Evolutionary conservation across 2,113 vertebrate genomes (phyloP).

Genomic region (Struthidea cinerea): DNA sequence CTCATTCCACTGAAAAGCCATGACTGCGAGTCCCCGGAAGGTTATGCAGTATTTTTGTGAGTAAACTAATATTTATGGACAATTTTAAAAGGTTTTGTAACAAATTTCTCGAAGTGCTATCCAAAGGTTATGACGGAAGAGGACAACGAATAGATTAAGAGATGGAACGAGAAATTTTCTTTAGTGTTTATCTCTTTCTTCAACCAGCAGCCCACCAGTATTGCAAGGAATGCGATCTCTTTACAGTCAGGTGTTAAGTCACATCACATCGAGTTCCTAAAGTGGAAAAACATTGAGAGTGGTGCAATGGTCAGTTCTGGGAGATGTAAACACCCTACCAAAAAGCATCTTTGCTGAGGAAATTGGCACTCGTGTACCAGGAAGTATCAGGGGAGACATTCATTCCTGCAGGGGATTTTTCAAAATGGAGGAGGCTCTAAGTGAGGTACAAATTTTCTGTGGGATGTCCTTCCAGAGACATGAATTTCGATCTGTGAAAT

Average conservation of each 20-base stretch:
- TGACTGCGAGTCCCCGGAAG: background rate
- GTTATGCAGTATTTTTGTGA: background rate
- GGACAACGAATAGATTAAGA: background rate
- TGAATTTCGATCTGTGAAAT: background rate
- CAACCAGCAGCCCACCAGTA: background rate
- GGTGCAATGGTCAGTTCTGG: background rate
- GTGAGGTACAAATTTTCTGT: background rate
- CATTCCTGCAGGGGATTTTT: background rate
- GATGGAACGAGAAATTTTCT: background rate
- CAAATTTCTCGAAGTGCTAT: background rate
- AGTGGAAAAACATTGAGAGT: background rate
- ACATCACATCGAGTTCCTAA: background rate
- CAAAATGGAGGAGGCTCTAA: background rate
- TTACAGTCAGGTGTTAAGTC: background rate
- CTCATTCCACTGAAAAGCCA: background rate
- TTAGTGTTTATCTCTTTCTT: background rate
- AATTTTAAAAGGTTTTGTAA: background rate
- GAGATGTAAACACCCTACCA: background rate
- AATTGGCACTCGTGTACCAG: background rate
- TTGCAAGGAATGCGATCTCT: background rate
- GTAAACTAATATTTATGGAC: background rate
- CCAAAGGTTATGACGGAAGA: background rate
- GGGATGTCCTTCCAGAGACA: background rate
- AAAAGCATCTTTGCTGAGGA: background rate
- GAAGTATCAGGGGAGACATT: background rate